Evolutionary conservation across 2,113 vertebrate genomes (phyloP).

Genomic region (Platichthys stellatus): DNA sequence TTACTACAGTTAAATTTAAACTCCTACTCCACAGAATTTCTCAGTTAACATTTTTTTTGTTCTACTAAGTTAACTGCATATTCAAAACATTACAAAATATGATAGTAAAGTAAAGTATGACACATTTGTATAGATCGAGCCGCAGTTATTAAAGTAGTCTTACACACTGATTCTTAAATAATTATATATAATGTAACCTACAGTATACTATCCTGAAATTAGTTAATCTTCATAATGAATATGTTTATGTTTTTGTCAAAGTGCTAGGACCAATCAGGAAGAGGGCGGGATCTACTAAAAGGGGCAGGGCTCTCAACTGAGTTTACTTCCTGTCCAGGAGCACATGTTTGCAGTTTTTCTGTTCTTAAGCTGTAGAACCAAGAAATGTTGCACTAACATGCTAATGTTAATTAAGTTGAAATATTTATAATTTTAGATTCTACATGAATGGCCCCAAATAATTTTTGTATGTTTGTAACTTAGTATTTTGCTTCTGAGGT

Average conservation of each 20-base stretch:
- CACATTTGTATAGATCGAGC: no score
- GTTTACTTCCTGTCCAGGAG: not conserved
- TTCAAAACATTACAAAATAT: no score
- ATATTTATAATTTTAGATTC: no score
- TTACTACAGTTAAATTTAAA: no score
- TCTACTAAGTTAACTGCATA: no score
- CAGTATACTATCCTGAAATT: no score
- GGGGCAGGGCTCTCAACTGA: not conserved
- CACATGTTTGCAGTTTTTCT: not conserved
- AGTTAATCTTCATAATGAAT: not conserved
- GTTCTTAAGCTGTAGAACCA: not conserved
- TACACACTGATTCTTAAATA: not conserved
- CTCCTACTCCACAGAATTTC: no score
- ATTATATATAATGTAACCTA: not conserved
- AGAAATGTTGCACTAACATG: not conserved
- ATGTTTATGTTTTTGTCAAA: not conserved
- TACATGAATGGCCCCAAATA: no score
- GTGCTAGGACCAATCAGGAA: not conserved
- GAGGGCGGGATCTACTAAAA: not conserved
- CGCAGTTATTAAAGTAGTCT: not conserved
- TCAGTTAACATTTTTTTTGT: no score
- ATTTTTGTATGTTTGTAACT: no score
- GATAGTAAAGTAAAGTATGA: no score
- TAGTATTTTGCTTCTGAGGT: not conserved
- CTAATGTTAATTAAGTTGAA: no score